A percentile compares a stretch with the other conserved stretches of the same genome.
phyloP scores from a whole-genome alignment of 1,140 invertebrate species.

The Cherax quadricarinatus region DNA sequence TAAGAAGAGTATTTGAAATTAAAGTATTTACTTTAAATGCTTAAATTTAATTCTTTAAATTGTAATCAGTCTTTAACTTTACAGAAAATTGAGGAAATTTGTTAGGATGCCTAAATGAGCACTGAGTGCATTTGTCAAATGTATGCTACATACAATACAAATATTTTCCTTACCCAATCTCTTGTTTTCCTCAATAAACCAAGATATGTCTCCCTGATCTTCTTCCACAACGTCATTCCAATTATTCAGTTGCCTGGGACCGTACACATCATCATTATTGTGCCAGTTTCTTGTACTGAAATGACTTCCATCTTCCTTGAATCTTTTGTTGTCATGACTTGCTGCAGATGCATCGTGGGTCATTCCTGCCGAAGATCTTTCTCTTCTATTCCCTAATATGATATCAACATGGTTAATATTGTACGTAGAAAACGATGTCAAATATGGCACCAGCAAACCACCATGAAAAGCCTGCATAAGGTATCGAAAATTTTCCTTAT shows the following conservation, averaged over 20 bases:
- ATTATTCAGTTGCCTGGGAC: background rate
- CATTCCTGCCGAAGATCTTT: background rate
- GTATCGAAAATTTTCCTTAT: background rate
- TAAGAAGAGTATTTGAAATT: no score
- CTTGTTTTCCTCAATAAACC: background rate
- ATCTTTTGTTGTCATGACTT: background rate
- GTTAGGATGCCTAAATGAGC: no score
- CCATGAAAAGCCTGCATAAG: no score
- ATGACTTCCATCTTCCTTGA: background rate
- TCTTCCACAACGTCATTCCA: background rate
- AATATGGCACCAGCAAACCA: background rate
- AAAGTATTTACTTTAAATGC: no score
- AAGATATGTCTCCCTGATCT: background rate
- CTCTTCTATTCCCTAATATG: background rate
- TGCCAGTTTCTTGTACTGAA: background rate
- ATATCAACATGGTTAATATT: background rate
- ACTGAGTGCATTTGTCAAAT: no score
- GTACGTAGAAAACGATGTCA: background rate
- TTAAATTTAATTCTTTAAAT: no score
- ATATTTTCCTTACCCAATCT: background rate
- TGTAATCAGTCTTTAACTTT: no score
- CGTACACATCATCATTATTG: background rate
- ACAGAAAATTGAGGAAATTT: no score
- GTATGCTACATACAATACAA: no score
- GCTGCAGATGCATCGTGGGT: background rate